These are phyloP conservation scores for Erpetoichthys calabaricus DNA, from an alignment of 2,797 vertebrate genomes.

Conservation along the genomic window DNA sequence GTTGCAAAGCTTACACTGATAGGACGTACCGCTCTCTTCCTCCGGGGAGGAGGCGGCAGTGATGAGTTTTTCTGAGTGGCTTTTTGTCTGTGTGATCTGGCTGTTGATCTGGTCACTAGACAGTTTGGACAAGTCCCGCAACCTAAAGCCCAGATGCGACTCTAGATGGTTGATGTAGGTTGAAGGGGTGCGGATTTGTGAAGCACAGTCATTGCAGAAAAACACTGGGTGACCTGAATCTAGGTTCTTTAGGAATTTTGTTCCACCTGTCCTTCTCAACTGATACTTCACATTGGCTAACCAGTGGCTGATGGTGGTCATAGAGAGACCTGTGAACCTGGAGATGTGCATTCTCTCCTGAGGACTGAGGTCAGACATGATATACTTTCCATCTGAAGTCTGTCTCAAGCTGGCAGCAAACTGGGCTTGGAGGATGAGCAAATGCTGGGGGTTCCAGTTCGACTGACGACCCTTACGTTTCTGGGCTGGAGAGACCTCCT, in stretches of 20 bases:
- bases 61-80: conserved; percentile 83
- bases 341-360: conserved; percentile 98
- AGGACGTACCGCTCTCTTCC: conserved; percentile 66
- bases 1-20: conserved; percentile 97
- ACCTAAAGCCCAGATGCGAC: conserved; percentile 92
- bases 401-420: conserved; percentile 92
- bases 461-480: conserved; percentile 97
- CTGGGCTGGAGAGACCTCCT: conserved; percentile 87
- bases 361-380: conserved; percentile 96
- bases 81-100: conserved; percentile 86
- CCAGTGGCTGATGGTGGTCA: conserved; percentile 99
- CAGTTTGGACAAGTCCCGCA: conserved; percentile 88
- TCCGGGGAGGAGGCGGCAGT: conserved; percentile 60
- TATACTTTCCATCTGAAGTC: conserved; percentile 86
- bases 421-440: conserved; percentile 95
- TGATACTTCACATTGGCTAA: conserved; percentile 98
- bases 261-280: conserved; percentile 93
- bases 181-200: conserved; percentile 94
- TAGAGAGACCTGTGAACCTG: conserved; percentile 91
- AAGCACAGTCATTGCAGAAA: conserved; percentile 97
- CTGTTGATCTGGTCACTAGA: conserved; percentile 84
- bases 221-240: conserved; percentile 97
- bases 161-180: conserved; percentile 96
- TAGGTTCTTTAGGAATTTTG: conserved; percentile 98
- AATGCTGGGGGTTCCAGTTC: conserved; percentile 98